A percentile compares a stretch with the other conserved stretches of the same genome.
phyloP scores from a whole-genome alignment of 2,888 invertebrate genomes.

The Phalera bucephala region DNA sequence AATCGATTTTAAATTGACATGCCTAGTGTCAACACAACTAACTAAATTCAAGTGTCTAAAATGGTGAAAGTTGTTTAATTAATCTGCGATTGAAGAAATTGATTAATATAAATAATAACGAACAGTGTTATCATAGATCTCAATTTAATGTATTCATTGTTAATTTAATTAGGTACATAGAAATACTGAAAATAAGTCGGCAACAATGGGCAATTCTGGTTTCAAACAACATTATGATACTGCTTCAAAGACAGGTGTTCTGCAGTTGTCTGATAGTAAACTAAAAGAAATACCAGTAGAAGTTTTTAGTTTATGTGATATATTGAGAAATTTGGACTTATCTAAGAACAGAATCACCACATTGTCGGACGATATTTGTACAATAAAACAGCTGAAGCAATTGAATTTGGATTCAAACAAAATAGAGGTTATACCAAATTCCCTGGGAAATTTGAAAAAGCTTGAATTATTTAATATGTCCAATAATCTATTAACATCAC shows the following conservation, averaged over 20 bases:
- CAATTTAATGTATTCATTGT: no score
- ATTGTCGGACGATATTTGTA: slow-evolving; percentile 90
- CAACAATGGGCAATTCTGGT: slow-evolving; percentile 93
- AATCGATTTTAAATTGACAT: no score
- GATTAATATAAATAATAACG: no score
- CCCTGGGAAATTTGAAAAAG: slow-evolving; percentile 86
- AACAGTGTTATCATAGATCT: no score
- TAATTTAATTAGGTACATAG: no score
- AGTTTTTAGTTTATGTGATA: slow-evolving; percentile 81
- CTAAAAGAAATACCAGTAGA: slow-evolving; percentile 90
- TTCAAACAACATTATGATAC: slow-evolving; percentile 96
- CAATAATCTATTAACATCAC: slow-evolving; percentile 88
- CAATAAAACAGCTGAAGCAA: slow-evolving; percentile 88
- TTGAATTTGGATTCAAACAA: slow-evolving; percentile 92
- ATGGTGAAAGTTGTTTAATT: no score
- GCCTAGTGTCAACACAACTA: no score
- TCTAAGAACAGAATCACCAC: slow-evolving; percentile 94
- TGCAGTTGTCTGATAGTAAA: slow-evolving; percentile 92
- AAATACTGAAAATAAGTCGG: background rate
- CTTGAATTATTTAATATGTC: slow-evolving; percentile 90
- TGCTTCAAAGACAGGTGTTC: slow-evolving; percentile 96
- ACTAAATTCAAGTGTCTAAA: no score
- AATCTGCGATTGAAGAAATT: no score
- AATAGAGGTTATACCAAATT: slow-evolving; percentile 86
- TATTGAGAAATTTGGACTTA: slow-evolving; percentile 94